Evolutionary conservation across 1,140 invertebrate genomes (phyloP).

Genomic region (Ptiloglossa arizonensis): DNA sequence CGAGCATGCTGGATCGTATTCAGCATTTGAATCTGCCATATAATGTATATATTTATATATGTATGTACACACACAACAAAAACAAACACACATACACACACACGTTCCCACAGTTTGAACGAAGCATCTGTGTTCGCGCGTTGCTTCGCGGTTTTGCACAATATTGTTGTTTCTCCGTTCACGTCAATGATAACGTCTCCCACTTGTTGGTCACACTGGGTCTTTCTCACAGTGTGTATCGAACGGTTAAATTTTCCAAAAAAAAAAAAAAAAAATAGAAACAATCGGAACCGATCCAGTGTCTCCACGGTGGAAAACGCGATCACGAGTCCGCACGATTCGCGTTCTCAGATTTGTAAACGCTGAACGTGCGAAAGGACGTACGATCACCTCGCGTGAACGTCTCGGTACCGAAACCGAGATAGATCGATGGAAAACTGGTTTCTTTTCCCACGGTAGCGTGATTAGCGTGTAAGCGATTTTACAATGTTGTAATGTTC

Average conservation of each 20-base stretch:
- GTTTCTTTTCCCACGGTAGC: conserved; percentile 24
- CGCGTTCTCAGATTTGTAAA: conserved; percentile 30
- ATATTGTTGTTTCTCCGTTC: conserved; percentile 6
- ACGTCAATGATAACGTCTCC: neutral
- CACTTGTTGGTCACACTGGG: neutral
- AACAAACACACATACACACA: conserved; percentile 18
- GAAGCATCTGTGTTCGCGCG: conserved; percentile 12
- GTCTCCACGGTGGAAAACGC: neutral
- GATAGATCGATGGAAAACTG: conserved; percentile 18
- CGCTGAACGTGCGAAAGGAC: conserved; percentile 17
- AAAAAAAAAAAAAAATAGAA: neutral
- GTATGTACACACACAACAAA: too few relatives aligned
- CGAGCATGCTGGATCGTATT: conserved; percentile 34
- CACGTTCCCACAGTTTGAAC: conserved; percentile 26
- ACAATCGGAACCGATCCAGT: neutral
- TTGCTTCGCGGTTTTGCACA: conserved; percentile 36
- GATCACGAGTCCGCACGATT: neutral
- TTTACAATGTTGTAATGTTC: conserved; percentile 42
- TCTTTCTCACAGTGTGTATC: too few relatives aligned
- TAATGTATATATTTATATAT: conserved; percentile 30
- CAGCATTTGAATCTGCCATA: conserved; percentile 63
- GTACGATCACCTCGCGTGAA: conserved; percentile 13
- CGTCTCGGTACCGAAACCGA: conserved; percentile 12
- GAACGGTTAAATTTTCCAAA: too few relatives aligned
- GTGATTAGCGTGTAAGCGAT: conserved; percentile 14